A percentile compares a stretch with the other conserved stretches of the same genome.
These are phyloP conservation scores for Cephonodes hylas DNA, from an alignment of 2,888 invertebrate genomes.

Conservation along the genomic window DNA sequence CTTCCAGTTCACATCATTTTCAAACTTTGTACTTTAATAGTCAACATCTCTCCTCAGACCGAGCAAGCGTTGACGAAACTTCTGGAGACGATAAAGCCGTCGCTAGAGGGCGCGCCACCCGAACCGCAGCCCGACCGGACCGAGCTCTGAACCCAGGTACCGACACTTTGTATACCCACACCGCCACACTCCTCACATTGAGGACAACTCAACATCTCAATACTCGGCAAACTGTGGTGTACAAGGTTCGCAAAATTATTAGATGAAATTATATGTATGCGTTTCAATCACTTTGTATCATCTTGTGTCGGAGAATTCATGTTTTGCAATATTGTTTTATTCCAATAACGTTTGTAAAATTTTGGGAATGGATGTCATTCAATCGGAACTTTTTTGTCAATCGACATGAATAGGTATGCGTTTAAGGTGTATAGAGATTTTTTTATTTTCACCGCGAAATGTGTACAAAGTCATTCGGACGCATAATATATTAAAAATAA, in stretches of 20 bases:
- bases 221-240: too few relatives aligned
- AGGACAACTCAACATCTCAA: too few relatives aligned
- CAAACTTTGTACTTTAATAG: not conserved
- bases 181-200: not conserved
- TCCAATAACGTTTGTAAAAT: not conserved
- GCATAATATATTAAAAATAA: slow-evolving; percentile 25
- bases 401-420: not conserved
- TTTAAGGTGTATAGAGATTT: not conserved
- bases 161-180: not conserved
- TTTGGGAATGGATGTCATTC: not conserved
- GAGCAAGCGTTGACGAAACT: slow-evolving; percentile 89
- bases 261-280: slow-evolving; percentile 16
- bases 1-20: too few relatives aligned
- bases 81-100: slow-evolving; percentile 81
- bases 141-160: slow-evolving; percentile 51
- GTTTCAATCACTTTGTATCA: slow-evolving; percentile 10
- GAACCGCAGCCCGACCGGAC: slow-evolving; percentile 34
- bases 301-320: not conserved
- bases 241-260: not conserved
- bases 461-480: not conserved
- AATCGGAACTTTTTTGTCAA: not conserved
- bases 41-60: slow-evolving; percentile 76
- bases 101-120: slow-evolving; percentile 55
- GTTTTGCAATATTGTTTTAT: not conserved
- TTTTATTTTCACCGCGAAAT: not conserved